Percentiles rank a stretch among this genome's conserved stretches.
Conservation (phyloP, 92 coral and sea anemone species). For the Isaurus tuberculatus region DNA sequence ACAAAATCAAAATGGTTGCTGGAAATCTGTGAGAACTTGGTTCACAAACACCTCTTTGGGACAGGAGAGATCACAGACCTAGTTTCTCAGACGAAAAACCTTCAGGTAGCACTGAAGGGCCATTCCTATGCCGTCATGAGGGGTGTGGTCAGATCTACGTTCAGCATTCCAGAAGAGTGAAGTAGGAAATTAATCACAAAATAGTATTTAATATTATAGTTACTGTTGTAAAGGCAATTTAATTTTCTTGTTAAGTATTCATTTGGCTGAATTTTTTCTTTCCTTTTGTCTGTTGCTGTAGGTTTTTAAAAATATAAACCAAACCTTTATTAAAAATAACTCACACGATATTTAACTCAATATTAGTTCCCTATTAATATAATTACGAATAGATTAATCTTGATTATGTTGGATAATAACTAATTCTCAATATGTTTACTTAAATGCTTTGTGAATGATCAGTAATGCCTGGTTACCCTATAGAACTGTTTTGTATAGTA, state of each 20-base stretch:
- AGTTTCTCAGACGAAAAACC: slow-evolving; percentile 22
- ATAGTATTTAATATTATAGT: not conserved
- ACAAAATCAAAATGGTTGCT: slow-evolving; percentile 31
- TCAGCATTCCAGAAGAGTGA: slow-evolving; percentile 37
- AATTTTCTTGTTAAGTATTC: not conserved
- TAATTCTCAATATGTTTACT: slow-evolving; percentile 12
- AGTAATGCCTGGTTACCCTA: slow-evolving; percentile 2
- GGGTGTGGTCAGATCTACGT: not conserved
- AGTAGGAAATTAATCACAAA: slow-evolving; percentile 10
- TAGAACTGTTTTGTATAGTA: not conserved
- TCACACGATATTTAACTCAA: not conserved
- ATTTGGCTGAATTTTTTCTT: not conserved
- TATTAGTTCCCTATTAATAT: not conserved
- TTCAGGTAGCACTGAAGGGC: slow-evolving; percentile 14
- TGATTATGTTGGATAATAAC: slow-evolving; percentile 12
- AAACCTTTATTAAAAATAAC: not conserved
- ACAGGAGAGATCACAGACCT: slow-evolving; percentile 3
- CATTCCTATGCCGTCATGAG: slow-evolving; percentile 2
- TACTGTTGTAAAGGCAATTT: not conserved
- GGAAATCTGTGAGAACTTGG: slow-evolving; percentile 29
- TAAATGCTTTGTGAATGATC: not conserved
- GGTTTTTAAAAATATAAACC: not conserved
- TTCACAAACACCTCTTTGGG: slow-evolving; percentile 13
- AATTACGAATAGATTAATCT: slow-evolving; percentile 1
- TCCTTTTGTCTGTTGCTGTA: slow-evolving; percentile 6